These are phyloP conservation scores for Meteorus cinctellus DNA, from an alignment of 2,888 invertebrate species.

Conservation along the genomic window DNA sequence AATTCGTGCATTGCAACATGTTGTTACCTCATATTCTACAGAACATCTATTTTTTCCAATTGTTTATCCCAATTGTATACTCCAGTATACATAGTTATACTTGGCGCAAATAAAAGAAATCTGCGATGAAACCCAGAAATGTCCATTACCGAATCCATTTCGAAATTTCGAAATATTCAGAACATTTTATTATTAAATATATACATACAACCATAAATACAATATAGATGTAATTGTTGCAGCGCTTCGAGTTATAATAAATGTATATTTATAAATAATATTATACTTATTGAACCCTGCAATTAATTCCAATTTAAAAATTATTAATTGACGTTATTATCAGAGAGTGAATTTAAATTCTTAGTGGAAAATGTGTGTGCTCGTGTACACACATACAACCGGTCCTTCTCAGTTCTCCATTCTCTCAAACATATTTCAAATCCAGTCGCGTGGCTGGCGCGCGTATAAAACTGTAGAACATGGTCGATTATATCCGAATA, in stretches of 20 bases:
- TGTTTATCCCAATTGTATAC: neutral
- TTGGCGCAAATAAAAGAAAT: neutral
- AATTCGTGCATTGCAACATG: neutral
- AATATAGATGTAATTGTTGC: conserved; percentile 47
- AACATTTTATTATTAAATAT: neutral
- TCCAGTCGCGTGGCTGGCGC: neutral
- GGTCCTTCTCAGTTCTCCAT: neutral
- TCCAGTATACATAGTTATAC: neutral
- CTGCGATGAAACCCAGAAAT: neutral
- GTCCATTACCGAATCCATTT: neutral
- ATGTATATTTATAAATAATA: conserved; percentile 56
- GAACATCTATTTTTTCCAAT: neutral
- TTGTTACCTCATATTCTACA: conserved; percentile 11
- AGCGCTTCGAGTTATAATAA: conserved; percentile 60
- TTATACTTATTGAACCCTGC: neutral
- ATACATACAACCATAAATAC: neutral
- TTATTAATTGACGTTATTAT: no score
- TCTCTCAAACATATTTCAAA: conserved; percentile 3
- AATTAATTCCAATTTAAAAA: conserved; percentile 23
- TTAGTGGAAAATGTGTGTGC: neutral
- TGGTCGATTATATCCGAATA: neutral
- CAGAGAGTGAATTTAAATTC: neutral
- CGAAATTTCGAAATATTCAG: neutral
- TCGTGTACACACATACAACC: neutral
- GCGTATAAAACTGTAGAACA: neutral